A percentile compares a stretch with the other conserved stretches of the same genome.
These are phyloP conservation scores for Limnephilus rhombicus DNA, from an alignment of 2,888 invertebrate species.

Conservation along the genomic window DNA sequence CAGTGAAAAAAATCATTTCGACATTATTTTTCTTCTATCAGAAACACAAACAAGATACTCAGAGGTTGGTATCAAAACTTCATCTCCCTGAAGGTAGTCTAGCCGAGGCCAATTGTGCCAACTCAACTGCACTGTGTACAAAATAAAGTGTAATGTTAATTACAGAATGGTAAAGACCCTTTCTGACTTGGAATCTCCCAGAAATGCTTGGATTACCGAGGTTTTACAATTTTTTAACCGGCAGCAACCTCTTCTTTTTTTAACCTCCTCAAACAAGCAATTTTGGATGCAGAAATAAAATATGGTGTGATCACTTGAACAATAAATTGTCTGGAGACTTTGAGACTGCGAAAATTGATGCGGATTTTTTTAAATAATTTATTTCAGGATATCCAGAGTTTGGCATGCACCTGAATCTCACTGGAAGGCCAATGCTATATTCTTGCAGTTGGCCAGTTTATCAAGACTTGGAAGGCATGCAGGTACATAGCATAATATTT, in stretches of 20 bases:
- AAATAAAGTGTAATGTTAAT: background rate
- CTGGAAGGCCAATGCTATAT: conserved; percentile 87
- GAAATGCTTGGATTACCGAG: background rate
- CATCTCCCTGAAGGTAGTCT: too few species aligned
- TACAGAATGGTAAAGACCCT: background rate
- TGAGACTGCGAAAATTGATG: background rate
- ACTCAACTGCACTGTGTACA: background rate
- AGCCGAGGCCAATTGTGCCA: background rate
- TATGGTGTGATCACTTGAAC: background rate
- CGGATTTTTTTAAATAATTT: background rate
- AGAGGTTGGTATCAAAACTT: too few species aligned
- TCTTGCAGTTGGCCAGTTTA: conserved; percentile 92
- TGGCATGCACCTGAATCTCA: conserved; percentile 82
- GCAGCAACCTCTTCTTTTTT: too few species aligned
- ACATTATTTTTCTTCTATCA: too few species aligned
- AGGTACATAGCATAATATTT: conserved; percentile 69
- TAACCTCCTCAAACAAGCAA: background rate
- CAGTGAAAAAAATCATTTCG: background rate
- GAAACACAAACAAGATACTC: too few species aligned
- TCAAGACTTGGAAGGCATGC: conserved; percentile 76
- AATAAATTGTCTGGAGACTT: too few species aligned
- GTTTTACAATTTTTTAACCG: background rate
- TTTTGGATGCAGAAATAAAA: background rate
- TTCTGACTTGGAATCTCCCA: background rate
- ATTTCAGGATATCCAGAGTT: conserved; percentile 83